Base-by-base conservation (phyloP, 2,888 invertebrate genomes). In the Carabus problematicus region DNA sequence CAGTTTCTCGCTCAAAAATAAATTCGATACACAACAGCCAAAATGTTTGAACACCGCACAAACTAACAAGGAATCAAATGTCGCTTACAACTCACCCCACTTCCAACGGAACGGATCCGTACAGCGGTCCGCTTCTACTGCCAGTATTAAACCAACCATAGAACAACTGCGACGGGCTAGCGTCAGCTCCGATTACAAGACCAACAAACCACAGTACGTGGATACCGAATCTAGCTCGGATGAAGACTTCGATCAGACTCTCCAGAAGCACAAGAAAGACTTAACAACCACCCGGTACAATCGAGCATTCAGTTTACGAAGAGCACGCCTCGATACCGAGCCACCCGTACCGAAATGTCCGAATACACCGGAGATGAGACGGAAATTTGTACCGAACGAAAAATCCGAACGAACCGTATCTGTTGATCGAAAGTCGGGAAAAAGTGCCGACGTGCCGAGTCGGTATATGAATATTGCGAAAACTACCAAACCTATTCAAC, bases 301-400 rank as follows among this genome's bases (percentile, higher is more conserved):
- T 79, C 85, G 92, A 73, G 90, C 91, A n/a, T 84, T 88, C 71
- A 86, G 90, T 77, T 82, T 91, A 82, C 83, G 92, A 74, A 75
- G 90, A 80, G 85, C 88, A n/a, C 80, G 87, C 73, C 76, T 89
- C 43, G 89, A 88, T 72, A 82, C 83, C 6, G 78, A 80, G 67
- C 75, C 79, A 42, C 77, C 82, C 2, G 84, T 81, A 0, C 85
- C 76, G 0, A 81, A 84, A 74, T 88, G 87, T 77, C 87, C 87
- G 0, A 87, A 87, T 63, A 88, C 88, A 0, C 88, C 88, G 0
- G 88, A 88, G 74, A 84, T 87, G 85, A 82, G 85, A 45, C 77
- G 88, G 72, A 88, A 88, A 75, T 86, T 87, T 68, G 78, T 78
- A 49, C 74, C 77, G 8, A 75, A 74, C 1, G 73, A 71, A 59